Evolutionary conservation across 2,113 vertebrate species (phyloP).

Genomic region (Rhea americana): DNA sequence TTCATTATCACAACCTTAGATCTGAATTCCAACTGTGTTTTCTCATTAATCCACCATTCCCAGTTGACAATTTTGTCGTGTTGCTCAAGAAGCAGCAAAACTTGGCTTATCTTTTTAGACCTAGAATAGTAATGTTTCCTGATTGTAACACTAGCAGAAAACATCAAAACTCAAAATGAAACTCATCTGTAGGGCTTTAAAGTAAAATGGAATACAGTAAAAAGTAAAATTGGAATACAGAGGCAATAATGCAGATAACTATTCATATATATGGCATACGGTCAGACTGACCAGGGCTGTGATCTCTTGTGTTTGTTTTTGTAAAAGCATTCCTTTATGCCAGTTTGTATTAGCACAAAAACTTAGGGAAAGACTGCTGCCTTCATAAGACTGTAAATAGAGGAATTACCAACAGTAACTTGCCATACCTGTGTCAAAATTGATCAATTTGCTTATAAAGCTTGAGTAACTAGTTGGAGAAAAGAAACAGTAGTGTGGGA

Average conservation of each 20-base stretch:
- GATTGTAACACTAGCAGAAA: not conserved
- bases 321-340: not conserved
- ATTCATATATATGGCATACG: not conserved
- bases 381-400: not conserved
- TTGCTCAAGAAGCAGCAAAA: not conserved
- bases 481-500: not conserved
- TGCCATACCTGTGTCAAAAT: not conserved
- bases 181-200: not conserved
- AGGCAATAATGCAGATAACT: not conserved
- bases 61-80: not conserved
- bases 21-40: not conserved
- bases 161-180: not conserved
- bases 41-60: not conserved
- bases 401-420: not conserved
- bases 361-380: not conserved
- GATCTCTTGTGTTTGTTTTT: not conserved
- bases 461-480: not conserved
- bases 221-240: not conserved
- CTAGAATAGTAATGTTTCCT: not conserved
- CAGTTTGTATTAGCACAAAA: not conserved
- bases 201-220: not conserved
- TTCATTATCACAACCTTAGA: no score
- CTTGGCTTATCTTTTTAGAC: not conserved
- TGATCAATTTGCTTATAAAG: not conserved
- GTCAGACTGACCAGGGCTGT: not conserved